Evolutionary conservation across 1,140 invertebrate species (phyloP), one percentile per base, ranked within the genome.

Genomic region (Carcinoscorpius rotundicauda): DNA sequence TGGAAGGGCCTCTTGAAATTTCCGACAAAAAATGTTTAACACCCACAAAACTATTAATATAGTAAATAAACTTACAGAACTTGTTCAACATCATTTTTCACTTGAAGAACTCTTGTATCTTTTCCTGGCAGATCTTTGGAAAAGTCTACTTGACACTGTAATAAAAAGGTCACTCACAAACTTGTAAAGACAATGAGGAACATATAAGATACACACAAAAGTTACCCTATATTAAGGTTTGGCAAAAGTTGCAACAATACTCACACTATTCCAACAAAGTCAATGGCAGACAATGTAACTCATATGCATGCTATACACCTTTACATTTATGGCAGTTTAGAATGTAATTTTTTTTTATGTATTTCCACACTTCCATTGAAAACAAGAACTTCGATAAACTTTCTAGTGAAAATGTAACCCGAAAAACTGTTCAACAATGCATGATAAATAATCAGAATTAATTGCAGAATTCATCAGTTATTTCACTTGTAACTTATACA

Each of bases 101-200:
- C 58, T 50, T 48, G 63, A 57, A 51, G 53, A 49, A 57, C 64
- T 60, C 49, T 64, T 63, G 2, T 63, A 49, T 75, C 71, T 49
- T 53, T 60, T 52, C 75, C 77, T 63, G 72, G 59, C 9, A 78
- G 64, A 64, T 78, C 75, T 65, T 71, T 74, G 62, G 67, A 71
- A 50, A 77, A 71, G 4, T 69, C 71, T 49, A 78, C 74, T 29
- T 73, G 71, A 49, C 77, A 68, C 69, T 75, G 64, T 10, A 63
- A 59, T 8, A 69, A 9, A 61, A 29, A 29, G 29, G 29, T 29
- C 29, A 29, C 29, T 29, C 29, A 29, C 29, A 29, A 29, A 29
- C 29, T 29, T 29, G 29, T 29, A 29, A 29, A 29, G 29, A 0
- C 29, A 29, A 29, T 29, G 29, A 29, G 29, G 2, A 29, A 29